These are phyloP conservation scores for Camelus dromedarius DNA, from an alignment of 2,113 vertebrate genomes.

Conservation along the genomic window DNA sequence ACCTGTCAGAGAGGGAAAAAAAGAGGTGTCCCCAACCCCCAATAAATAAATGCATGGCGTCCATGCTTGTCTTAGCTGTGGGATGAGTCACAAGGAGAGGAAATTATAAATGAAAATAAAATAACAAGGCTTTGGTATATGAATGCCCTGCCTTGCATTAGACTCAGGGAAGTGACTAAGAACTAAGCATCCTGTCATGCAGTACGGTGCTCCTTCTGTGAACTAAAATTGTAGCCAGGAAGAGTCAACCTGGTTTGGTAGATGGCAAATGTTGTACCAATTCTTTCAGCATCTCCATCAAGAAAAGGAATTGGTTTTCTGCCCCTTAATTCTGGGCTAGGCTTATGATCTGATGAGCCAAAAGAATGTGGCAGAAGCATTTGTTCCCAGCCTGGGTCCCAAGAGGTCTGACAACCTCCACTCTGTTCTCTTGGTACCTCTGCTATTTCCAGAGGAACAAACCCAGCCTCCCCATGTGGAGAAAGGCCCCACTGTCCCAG, in stretches of 20 bases:
- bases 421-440: background rate
- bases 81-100: slow-evolving; percentile 29
- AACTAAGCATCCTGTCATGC: background rate
- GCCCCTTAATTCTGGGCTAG: background rate
- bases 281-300: background rate
- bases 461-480: background rate
- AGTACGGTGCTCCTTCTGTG: background rate
- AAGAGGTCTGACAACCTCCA: background rate
- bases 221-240: background rate
- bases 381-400: background rate
- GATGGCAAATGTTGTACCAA: background rate
- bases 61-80: background rate
- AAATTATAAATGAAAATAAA: slow-evolving; percentile 21
- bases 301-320: background rate
- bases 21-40: background rate
- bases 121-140: background rate
- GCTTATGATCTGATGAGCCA: background rate
- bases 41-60: slow-evolving; percentile 53
- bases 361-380: background rate
- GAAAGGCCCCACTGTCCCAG: too few species aligned
- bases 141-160: background rate
- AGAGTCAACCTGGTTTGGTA: background rate
- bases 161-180: background rate
- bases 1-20: slow-evolving; percentile 60
- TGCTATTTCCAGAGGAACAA: background rate